Base-by-base conservation (phyloP, 2,888 invertebrate species). In the Euproctis similis region DNA sequence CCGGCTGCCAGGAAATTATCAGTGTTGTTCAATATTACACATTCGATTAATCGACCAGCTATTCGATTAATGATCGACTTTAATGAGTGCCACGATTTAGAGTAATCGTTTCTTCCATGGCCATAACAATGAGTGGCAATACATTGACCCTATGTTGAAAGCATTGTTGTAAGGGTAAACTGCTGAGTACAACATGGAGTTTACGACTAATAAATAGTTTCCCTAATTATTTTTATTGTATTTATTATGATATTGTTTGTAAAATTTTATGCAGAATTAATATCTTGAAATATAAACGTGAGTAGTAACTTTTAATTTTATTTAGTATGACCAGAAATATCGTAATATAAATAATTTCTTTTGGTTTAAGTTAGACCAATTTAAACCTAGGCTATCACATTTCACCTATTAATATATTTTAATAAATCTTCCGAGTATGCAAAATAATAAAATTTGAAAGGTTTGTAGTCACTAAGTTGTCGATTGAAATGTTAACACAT, bases 401-500 rank as follows among this genome's bases (percentile, higher is more conserved):
- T n/a, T n/a, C n/a, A n/a, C n/a, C n/a, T n/a, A n/a, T n/a, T n/a
- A n/a, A n/a, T n/a, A n/a, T n/a, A n/a, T n/a, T n/a, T n/a, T n/a
- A n/a, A n/a, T n/a, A n/a, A n/a, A n/a, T n/a, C n/a, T n/a, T n/a
- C n/a, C n/a, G n/a, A n/a, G n/a, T n/a, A n/a, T n/a, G n/a, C n/a
- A n/a, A n/a, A n/a, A n/a, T n/a, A n/a, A n/a, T n/a, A n/a, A n/a
- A n/a, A n/a, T n/a, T n/a, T n/a, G n/a, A n/a, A n/a, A n/a, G n/a
- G 50, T 57, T 46, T 38, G 42, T 43, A 38, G 33, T 33, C 28
- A 34, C 34, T 59, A 53, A 51, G 46, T 46, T 32, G 42, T 30
- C 42, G 49, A 57, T 53, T 45, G 42, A 54, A 48, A 46, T 28
- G 40, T 45, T 45, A 42, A 42, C 47, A 42, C 39, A 43, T 52